phyloP scores from a whole-genome alignment of 2,113 vertebrate genomes.

The Galemys pyrenaicus region DNA sequence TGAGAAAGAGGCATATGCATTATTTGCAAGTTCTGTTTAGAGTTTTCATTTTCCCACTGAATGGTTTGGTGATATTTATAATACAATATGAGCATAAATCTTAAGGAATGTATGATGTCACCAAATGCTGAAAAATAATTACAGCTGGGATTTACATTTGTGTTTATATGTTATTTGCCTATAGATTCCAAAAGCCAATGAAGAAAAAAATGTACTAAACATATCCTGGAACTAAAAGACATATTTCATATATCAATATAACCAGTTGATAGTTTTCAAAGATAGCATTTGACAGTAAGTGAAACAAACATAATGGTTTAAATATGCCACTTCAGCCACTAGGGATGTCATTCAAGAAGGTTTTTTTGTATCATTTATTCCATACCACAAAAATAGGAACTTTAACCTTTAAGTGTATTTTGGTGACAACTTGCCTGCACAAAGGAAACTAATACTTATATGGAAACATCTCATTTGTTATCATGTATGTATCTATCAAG shows the following conservation, averaged over 20 bases:
- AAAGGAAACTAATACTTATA: constrained; percentile 24
- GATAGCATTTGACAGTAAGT: constrained; percentile 60
- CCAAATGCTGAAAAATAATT: constrained; percentile 64
- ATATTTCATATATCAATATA: constrained; percentile 72
- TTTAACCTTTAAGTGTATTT: constrained; percentile 61
- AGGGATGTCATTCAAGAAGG: constrained; percentile 46
- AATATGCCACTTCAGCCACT: constrained; percentile 63
- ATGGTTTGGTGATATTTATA: constrained; percentile 66
- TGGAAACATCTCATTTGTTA: constrained; percentile 55
- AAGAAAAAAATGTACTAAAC: constrained; percentile 68
- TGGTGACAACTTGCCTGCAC: constrained; percentile 30
- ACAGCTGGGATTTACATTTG: constrained; percentile 71
- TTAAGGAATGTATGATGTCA: constrained; percentile 68
- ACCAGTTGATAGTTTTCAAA: constrained; percentile 59
- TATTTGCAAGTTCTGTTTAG: constrained; percentile 68
- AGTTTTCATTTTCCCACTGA: constrained; percentile 56
- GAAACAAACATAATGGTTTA: constrained; percentile 71
- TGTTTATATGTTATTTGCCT: constrained; percentile 69
- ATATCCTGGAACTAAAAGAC: constrained; percentile 67
- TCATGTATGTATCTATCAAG: constrained; percentile 16
- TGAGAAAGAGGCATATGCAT: constrained; percentile 65
- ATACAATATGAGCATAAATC: constrained; percentile 58
- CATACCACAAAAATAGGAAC: constrained; percentile 54
- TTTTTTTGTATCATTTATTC: constrained; percentile 61
- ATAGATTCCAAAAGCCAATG: constrained; percentile 71